A percentile compares a stretch with the other conserved stretches of the same genome.
Evolutionary conservation across 2,113 vertebrate genomes (phyloP).

Genomic region (Amazona vittata): DNA sequence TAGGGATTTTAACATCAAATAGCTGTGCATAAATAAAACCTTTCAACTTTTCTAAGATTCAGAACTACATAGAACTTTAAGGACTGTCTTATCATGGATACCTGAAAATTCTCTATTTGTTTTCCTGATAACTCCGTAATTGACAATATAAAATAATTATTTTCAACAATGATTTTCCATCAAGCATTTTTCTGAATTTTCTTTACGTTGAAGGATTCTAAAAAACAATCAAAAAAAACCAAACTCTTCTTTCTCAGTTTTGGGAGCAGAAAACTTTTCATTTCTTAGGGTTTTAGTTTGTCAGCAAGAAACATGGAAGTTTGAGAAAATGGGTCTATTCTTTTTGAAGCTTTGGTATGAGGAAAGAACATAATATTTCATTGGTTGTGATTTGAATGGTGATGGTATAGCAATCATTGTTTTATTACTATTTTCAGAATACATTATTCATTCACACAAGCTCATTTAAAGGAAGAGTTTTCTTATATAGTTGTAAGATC

Average conservation of each 20-base stretch:
- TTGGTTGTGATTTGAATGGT: background rate
- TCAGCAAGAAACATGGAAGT: background rate
- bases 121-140: background rate
- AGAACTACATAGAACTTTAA: background rate
- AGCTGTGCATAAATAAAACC: background rate
- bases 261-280: background rate
- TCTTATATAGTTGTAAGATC: background rate
- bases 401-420: background rate
- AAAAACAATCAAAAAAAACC: rapidly evolving
- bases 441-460: rapidly evolving
- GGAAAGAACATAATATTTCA: background rate
- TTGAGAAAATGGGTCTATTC: background rate
- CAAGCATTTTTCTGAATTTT: background rate
- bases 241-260: background rate
- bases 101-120: background rate
- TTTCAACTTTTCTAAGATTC: background rate
- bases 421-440: background rate
- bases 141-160: background rate
- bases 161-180: background rate
- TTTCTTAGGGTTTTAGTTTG: background rate
- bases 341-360: background rate
- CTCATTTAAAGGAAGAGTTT: background rate
- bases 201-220: background rate
- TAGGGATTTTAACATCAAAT: background rate
- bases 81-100: background rate